Percentiles rank a stretch among this genome's conserved stretches.
phyloP scores from a whole-genome alignment of 2,888 invertebrate species.

The Cylindroiulus punctatus region DNA sequence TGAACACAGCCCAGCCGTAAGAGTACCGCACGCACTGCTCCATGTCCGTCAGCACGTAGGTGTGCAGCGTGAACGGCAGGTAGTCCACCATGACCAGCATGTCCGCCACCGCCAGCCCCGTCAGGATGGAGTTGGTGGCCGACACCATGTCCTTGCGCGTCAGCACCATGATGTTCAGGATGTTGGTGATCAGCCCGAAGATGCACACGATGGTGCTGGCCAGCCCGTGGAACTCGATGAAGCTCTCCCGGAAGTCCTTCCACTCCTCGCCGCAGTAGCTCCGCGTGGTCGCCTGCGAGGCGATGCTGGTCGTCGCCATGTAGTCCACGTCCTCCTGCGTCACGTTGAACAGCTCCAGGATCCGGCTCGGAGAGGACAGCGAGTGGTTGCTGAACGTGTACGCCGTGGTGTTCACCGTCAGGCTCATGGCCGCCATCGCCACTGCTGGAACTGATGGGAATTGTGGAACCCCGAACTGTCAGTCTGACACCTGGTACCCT shows the following conservation, averaged over 20 bases:
- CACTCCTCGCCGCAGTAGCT: constrained; percentile 59
- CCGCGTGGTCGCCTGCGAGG: constrained; percentile 69
- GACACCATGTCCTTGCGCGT: constrained; percentile 90
- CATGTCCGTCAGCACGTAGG: constrained; percentile 56
- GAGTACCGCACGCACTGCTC: constrained; percentile 70
- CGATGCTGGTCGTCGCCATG: constrained; percentile 62
- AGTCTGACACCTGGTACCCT: too few species aligned
- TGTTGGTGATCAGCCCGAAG: constrained; percentile 89
- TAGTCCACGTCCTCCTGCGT: constrained; percentile 58
- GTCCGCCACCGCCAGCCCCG: constrained; percentile 86
- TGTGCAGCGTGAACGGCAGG: constrained; percentile 82
- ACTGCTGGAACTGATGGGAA: neutral
- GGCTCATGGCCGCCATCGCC: constrained; percentile 16
- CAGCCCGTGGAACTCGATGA: constrained; percentile 83
- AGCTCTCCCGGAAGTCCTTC: constrained; percentile 72
- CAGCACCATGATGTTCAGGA: constrained; percentile 90
- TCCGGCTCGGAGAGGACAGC: neutral
- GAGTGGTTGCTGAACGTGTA: neutral
- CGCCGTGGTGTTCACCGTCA: constrained; percentile 39
- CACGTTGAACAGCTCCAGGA: constrained; percentile 52
- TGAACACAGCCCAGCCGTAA: constrained; percentile 83
- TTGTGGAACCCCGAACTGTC: too few species aligned
- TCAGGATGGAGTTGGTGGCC: constrained; percentile 90
- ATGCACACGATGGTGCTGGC: constrained; percentile 86
- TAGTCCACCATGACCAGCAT: constrained; percentile 90